Conservation (phyloP, 2,888 invertebrate species). For the Clitarchus hookeri region DNA sequence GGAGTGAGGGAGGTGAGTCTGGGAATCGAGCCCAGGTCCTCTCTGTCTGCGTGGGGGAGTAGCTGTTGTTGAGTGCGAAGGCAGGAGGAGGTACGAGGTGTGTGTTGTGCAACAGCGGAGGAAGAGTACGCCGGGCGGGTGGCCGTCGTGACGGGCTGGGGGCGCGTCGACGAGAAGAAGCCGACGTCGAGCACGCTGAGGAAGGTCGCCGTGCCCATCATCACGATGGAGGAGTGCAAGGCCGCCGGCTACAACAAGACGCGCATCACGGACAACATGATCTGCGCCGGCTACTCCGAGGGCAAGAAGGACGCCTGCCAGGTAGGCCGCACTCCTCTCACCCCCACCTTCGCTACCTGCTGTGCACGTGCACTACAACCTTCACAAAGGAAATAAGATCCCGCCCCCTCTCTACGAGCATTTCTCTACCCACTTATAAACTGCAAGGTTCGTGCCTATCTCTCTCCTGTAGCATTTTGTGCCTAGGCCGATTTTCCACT, state of each 20-base stretch:
- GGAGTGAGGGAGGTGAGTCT: too few relatives aligned
- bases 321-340: conserved; percentile 49
- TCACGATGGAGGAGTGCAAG: conserved; percentile 70
- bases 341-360: too few relatives aligned
- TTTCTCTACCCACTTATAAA: too few relatives aligned
- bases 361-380: neutral
- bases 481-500: too few relatives aligned
- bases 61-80: too few relatives aligned
- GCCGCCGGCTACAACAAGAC: conserved; percentile 70
- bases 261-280: conserved; percentile 75
- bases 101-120: neutral
- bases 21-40: too few relatives aligned
- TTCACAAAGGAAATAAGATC: neutral
- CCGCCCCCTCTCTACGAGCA: too few relatives aligned
- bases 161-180: conserved; percentile 68
- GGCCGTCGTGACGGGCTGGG: conserved; percentile 77
- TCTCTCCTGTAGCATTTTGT: too few relatives aligned
- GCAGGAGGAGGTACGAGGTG: too few relatives aligned
- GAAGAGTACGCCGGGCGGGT: conserved; percentile 61
- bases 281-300: conserved; percentile 77
- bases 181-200: conserved; percentile 68
- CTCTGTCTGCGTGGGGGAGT: too few relatives aligned
- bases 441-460: too few relatives aligned
- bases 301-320: conserved; percentile 72
- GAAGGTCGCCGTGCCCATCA: conserved; percentile 73